phyloP scores from a whole-genome alignment of 1,140 invertebrate species.

The Saccostrea echinata region DNA sequence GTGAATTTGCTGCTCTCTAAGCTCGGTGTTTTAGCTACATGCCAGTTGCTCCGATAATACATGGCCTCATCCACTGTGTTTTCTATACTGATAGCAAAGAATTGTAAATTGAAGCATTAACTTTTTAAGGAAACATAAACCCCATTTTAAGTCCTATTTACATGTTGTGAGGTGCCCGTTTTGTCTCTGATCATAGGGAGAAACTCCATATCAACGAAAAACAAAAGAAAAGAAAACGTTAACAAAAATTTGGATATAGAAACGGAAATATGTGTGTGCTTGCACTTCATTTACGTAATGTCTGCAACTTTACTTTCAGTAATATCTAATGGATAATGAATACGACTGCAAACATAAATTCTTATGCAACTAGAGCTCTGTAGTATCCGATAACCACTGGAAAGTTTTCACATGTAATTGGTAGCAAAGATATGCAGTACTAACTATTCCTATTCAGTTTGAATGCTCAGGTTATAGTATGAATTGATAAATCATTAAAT shows the following conservation, averaged over 20 bases:
- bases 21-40: constrained; percentile 19
- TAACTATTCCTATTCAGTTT: too few relatives aligned
- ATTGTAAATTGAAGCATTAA: constrained; percentile 34
- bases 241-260: background rate
- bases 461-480: too few relatives aligned
- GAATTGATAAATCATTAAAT: too few relatives aligned
- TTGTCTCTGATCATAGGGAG: background rate
- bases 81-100: constrained; percentile 20
- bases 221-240: background rate
- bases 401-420: too few relatives aligned
- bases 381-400: too few relatives aligned
- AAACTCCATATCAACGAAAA: background rate
- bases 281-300: background rate
- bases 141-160: constrained; percentile 15
- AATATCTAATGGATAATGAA: too few relatives aligned
- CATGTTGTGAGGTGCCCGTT: constrained; percentile 1
- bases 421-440: too few relatives aligned
- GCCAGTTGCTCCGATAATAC: constrained; percentile 2
- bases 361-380: too few relatives aligned
- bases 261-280: background rate
- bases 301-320: background rate
- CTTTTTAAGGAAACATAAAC: constrained; percentile 26
- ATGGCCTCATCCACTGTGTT: constrained; percentile 6
- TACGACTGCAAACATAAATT: too few relatives aligned
- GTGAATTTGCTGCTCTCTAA: constrained; percentile 6